These are phyloP conservation scores for Dipus sagitta DNA, from an alignment of 2,797 vertebrate genomes.

Conservation along the genomic window DNA sequence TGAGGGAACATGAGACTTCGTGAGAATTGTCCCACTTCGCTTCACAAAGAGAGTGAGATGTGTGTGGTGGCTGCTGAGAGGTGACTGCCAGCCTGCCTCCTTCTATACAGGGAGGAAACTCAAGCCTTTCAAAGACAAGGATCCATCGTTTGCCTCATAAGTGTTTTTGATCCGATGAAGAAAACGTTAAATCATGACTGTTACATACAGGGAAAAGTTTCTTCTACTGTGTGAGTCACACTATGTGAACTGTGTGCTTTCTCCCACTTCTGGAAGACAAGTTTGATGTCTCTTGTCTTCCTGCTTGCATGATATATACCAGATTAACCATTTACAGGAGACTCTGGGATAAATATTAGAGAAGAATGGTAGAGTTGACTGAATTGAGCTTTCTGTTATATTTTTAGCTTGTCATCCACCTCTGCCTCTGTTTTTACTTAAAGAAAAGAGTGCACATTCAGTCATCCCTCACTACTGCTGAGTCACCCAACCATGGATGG, in stretches of 20 bases:
- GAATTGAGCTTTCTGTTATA: not conserved
- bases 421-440: not conserved
- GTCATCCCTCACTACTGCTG: not conserved
- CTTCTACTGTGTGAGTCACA: not conserved
- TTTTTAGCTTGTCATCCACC: not conserved
- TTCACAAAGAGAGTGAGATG: not conserved
- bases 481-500: not conserved
- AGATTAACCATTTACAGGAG: not conserved
- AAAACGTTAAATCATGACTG: conserved; percentile 25
- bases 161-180: conserved; percentile 9
- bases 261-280: not conserved
- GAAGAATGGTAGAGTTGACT: not conserved
- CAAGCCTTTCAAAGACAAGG: not conserved
- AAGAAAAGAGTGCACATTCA: not conserved
- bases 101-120: conserved; percentile 21
- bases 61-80: not conserved
- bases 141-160: conserved; percentile 10
- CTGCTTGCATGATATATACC: not conserved
- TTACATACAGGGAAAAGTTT: not conserved
- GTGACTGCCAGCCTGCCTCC: not conserved
- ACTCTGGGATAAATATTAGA: not conserved
- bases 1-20: not conserved
- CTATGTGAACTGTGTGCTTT: not conserved
- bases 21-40: not conserved
- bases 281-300: not conserved